Evolutionary conservation across 2,113 vertebrate species (phyloP).

Genomic region (Microcebus tavaratra): DNA sequence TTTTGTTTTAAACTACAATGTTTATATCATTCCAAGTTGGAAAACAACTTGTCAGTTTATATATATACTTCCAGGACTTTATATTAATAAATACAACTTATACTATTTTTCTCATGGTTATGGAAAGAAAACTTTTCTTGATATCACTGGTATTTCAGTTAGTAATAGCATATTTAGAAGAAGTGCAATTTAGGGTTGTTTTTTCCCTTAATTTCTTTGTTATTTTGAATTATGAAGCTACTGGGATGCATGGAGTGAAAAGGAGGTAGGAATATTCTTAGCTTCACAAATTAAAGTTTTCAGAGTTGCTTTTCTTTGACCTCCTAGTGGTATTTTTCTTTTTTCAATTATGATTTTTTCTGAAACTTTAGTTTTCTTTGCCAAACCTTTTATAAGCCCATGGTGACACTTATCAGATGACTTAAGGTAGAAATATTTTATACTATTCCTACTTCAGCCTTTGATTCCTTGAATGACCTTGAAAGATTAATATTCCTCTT

Average conservation of each 20-base stretch:
- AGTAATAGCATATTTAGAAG: neutral
- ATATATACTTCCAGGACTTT: neutral
- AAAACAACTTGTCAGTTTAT: neutral
- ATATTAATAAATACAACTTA: neutral
- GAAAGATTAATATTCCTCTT: conserved; percentile 49
- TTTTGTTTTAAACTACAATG: neutral
- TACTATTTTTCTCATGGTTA: neutral
- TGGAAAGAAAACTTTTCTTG: neutral
- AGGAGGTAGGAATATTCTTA: neutral
- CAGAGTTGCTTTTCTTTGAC: conserved; percentile 14
- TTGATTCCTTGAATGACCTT: conserved; percentile 50
- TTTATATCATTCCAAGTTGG: neutral
- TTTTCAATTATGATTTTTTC: conserved; percentile 39
- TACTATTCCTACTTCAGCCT: conserved; percentile 1
- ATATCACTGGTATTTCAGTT: conserved; percentile 9
- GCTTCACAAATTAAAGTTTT: conserved; percentile 27
- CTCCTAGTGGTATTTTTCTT: neutral
- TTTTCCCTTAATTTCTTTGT: neutral
- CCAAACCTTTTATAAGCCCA: neutral
- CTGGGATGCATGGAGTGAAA: neutral
- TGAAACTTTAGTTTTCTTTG: conserved; percentile 20
- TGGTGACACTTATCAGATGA: conserved; percentile 13
- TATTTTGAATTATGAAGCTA: conserved; percentile 35
- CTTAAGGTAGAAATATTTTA: conserved; percentile 37
- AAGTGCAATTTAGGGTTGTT: neutral